Base-by-base conservation (phyloP, 2,888 invertebrate genomes). In the Diabrotica balteata region DNA sequence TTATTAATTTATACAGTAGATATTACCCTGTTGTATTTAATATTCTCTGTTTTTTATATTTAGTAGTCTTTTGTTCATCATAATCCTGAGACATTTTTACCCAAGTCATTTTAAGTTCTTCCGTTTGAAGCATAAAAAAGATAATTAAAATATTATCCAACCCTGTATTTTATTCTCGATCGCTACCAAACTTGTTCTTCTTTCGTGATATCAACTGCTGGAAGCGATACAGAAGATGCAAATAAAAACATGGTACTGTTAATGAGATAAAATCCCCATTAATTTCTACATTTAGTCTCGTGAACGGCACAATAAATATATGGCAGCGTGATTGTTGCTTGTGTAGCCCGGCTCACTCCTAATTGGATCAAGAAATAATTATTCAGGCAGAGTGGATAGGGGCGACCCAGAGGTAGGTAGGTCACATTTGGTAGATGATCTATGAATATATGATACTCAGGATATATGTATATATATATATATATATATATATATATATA, bases 241-340 rank as follows among this genome's bases (percentile, higher is more conserved):
- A 76, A 76, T 75, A 77, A 77, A 78, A 78, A 71, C 76, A 75
- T 59, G 75, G 69, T 70, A 72, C 74, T 77, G 78, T 78, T 80
- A 80, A 80, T 80, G 80, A 80, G 80, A 80, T 80, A 79, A 80
- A 78, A 80, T 78, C 77, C 78, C 79, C 79, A 80, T 80, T 80
- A 80, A 80, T 80, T 80, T 80, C 77, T 78, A 75, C 80, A 79
- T 79, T 80, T 79, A 79, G 77, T 79, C 77, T 78, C 73, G 71
- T 71, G 71, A 75, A 74, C 76, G 76, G 77, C 78, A 79, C 79
- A 80, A 80, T 79, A 77, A 79, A 79, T 79, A 78, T 78, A 79
- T 79, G 74, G 78, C 76, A 74, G 77, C 75, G 74, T 78, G 78
- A 79, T 79, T 80, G 78, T 79, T 73, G 75, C 77, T 78, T 75